Evolutionary conservation across 1,140 invertebrate species (phyloP).

Genomic region (Neuroterus valhalla): DNA sequence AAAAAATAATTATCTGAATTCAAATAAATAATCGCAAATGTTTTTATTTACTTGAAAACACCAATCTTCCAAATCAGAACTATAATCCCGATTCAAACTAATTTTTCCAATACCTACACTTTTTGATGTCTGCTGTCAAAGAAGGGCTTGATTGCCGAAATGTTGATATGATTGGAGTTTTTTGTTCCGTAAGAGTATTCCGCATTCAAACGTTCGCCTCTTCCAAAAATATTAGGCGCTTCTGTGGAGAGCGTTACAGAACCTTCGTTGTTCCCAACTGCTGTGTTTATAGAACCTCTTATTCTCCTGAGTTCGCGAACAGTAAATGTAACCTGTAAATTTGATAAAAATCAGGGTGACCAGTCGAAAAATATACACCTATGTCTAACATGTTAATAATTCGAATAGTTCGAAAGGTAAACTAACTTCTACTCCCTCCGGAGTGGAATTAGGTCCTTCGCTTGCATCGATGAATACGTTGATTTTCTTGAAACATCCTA

Average conservation of each 20-base stretch:
- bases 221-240: conserved; percentile 87
- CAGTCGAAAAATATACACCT: no score
- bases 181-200: conserved; percentile 86
- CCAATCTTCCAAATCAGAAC: no score
- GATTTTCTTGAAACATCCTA: conserved; percentile 90
- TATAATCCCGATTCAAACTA: background rate
- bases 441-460: conserved; percentile 80
- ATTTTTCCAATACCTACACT: conserved; percentile 57
- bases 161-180: conserved; percentile 82
- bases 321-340: conserved; percentile 84
- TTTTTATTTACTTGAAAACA: background rate
- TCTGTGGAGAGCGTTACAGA: conserved; percentile 82
- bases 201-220: conserved; percentile 85
- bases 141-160: conserved; percentile 86
- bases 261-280: conserved; percentile 91
- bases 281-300: conserved; percentile 87
- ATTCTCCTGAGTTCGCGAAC: conserved; percentile 85
- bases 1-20: conserved; percentile 39
- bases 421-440: conserved; percentile 85
- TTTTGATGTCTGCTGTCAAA: conserved; percentile 69
- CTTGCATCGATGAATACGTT: conserved; percentile 90
- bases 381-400: conserved; percentile 35
- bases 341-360: no score
- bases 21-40: conserved; percentile 31
- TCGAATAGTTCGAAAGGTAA: conserved; percentile 29